Evolutionary conservation across 2,888 invertebrate genomes (phyloP), one percentile per base, ranked within the genome.

Genomic region (Rhingia rostrata): DNA sequence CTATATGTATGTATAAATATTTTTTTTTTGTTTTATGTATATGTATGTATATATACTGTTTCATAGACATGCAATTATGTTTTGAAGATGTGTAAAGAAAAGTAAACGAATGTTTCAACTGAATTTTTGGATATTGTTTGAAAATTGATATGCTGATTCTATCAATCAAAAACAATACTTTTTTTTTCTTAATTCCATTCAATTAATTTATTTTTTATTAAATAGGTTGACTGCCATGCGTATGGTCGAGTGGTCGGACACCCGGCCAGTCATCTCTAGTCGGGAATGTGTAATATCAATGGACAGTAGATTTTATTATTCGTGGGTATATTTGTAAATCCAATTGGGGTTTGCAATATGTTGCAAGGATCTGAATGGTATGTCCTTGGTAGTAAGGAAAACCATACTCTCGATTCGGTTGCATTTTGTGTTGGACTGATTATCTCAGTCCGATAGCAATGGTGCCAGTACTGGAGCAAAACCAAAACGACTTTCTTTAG

Each of bases 101-200:
- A 83, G 70, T 35, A 61, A 22, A 22, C 22, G 22, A 22, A 22
- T 14, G 12, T 63, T 84, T 72, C 72, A 74, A 63, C 85, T 87
- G 85, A 87, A 86, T 58, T 45, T 45, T 45, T 45, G 12, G 86
- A 69, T 86, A 87, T 84, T 87, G 87, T 87, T 88, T 86, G 60
- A 87, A 89, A 90, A 91, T 90, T 91, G 91, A 91, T 91, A 91
- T 91, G 91, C 91, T 91, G 90, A 90, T 91, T 91, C 89, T 90
- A 89, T 90, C 88, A 89, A 89, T 88, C 81, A 88, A 90, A 88
- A 87, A 87, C 87, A 88, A 86, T 87, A 83, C 61, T 54, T 67
- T 43, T 70, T 10, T 43, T 22, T 73, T 56, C 6, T 63, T 77
- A 85, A 67, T 54, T 75, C 41, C 43, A 70, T 78, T 74, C 69